These are phyloP conservation scores for Paedocypris micromegethes DNA, from an alignment of 2,797 vertebrate species.

Conservation along the genomic window DNA sequence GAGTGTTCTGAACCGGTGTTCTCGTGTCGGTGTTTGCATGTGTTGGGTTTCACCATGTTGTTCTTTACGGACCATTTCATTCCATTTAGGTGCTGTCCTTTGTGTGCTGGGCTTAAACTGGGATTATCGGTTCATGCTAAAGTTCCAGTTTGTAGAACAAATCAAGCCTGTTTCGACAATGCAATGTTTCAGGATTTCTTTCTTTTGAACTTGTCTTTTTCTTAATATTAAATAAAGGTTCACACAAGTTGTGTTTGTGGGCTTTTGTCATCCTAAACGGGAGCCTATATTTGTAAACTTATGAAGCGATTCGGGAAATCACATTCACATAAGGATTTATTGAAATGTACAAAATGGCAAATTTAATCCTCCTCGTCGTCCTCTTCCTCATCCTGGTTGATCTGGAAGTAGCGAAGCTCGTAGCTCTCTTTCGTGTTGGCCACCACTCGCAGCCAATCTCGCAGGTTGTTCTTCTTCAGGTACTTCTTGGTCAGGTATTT, in stretches of 20 bases:
- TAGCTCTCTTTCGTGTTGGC: slow-evolving; percentile 82
- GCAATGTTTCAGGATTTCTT: too few relatives aligned
- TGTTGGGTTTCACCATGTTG: slow-evolving; percentile 16
- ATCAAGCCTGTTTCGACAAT: neutral
- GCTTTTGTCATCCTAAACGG: neutral
- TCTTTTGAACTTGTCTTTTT: slow-evolving; percentile 39
- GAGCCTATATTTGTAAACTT: too few relatives aligned
- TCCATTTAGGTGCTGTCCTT: slow-evolving; percentile 37
- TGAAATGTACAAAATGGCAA: slow-evolving; percentile 74
- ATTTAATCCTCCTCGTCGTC: slow-evolving; percentile 82
- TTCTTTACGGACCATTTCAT: slow-evolving; percentile 38
- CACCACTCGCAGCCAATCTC: slow-evolving; percentile 79
- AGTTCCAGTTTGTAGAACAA: slow-evolving; percentile 40
- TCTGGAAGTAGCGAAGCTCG: slow-evolving; percentile 83
- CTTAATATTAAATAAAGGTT: slow-evolving; percentile 72
- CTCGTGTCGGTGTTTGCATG: slow-evolving; percentile 35
- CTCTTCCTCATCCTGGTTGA: slow-evolving; percentile 82
- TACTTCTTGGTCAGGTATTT: slow-evolving; percentile 87
- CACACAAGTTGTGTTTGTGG: slow-evolving; percentile 47
- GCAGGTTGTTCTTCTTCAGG: slow-evolving; percentile 80
- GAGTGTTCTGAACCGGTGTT: slow-evolving; percentile 20
- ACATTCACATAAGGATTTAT: slow-evolving; percentile 67
- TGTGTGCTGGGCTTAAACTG: slow-evolving; percentile 42
- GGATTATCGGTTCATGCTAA: slow-evolving; percentile 25
- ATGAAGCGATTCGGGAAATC: neutral